These are phyloP conservation scores for Ormyrus pomaceus DNA, from an alignment of 2,888 invertebrate genomes.

Conservation along the genomic window DNA sequence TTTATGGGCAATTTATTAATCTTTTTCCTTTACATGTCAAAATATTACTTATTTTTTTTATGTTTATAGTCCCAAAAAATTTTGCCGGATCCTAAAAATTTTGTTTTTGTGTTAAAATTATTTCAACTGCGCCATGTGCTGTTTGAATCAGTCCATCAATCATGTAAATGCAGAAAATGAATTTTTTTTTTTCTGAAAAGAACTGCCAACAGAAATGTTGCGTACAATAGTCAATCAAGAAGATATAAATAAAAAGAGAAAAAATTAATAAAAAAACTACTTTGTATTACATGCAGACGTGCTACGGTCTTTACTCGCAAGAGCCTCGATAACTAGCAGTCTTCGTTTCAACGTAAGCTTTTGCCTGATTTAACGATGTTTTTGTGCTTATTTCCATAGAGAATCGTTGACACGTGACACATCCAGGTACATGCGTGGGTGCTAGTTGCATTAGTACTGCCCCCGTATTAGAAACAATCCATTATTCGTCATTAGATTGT, in stretches of 20 bases:
- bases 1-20: not conserved
- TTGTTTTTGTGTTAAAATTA: slow-evolving; percentile 9
- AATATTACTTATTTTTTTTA: slow-evolving; percentile 1
- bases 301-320: slow-evolving; percentile 33
- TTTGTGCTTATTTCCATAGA: slow-evolving; percentile 8
- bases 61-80: not conserved
- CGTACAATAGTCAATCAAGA: not conserved
- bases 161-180: no score
- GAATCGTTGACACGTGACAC: slow-evolving; percentile 2
- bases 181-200: no score
- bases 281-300: slow-evolving; percentile 36
- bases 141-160: not conserved
- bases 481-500: slow-evolving; percentile 2
- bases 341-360: slow-evolving; percentile 40
- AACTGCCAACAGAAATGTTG: not conserved
- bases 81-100: not conserved
- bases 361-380: slow-evolving; percentile 21
- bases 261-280: slow-evolving; percentile 37
- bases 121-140: slow-evolving; percentile 1
- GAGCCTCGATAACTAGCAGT: slow-evolving; percentile 13
- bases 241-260: not conserved
- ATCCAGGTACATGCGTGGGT: slow-evolving; percentile 25
- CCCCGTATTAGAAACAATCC: slow-evolving; percentile 1
- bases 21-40: not conserved
- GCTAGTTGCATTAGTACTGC: slow-evolving; percentile 22